These are phyloP conservation scores for Mareca strepera DNA, from an alignment of 2,797 vertebrate genomes.

Conservation along the genomic window DNA sequence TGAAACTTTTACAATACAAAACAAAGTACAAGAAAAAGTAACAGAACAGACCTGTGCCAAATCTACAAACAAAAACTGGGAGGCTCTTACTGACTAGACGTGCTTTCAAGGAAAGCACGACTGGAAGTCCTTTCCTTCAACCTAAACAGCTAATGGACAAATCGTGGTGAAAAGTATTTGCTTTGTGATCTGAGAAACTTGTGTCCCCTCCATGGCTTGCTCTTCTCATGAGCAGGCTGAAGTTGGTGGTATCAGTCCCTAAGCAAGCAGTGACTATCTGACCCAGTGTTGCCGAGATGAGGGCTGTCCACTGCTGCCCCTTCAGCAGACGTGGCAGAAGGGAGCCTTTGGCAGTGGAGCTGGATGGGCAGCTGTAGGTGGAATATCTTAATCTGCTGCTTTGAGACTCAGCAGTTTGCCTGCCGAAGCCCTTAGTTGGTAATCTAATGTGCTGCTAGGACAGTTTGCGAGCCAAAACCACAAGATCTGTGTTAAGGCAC, in stretches of 20 bases:
- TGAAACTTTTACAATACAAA: background rate
- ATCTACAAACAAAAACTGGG: background rate
- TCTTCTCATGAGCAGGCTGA: fast-evolving
- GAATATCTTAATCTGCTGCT: background rate
- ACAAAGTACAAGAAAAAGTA: background rate
- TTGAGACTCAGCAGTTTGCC: background rate
- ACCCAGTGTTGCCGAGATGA: fast-evolving
- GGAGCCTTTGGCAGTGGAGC: background rate
- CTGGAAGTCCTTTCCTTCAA: background rate
- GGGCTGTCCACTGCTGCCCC: background rate
- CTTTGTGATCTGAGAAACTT: background rate
- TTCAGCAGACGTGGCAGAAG: background rate
- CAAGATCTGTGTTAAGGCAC: background rate
- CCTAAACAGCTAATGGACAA: background rate
- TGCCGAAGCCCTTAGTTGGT: background rate
- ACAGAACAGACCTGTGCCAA: background rate
- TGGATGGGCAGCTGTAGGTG: background rate
- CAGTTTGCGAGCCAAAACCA: background rate
- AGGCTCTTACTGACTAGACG: background rate
- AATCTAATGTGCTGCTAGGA: background rate
- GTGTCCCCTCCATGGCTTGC: background rate
- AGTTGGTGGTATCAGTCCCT: background rate
- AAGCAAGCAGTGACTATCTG: background rate
- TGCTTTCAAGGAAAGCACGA: fast-evolving
- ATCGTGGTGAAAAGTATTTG: fast-evolving